Conservation (phyloP, 1,140 invertebrate genomes). For the Dendroctonus ponderosae region DNA sequence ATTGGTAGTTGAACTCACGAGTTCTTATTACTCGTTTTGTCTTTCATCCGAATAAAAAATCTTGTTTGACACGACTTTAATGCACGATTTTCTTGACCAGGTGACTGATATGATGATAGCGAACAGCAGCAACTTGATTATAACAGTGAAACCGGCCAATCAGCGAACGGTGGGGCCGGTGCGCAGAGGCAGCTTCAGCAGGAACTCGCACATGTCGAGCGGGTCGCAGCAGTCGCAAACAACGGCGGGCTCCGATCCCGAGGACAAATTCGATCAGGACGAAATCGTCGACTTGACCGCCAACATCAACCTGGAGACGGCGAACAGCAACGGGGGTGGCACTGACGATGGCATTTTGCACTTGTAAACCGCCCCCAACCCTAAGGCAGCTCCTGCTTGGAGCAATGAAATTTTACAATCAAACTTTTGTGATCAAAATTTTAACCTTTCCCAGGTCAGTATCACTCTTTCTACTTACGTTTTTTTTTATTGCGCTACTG, state of each 20-base stretch:
- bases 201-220: conserved; percentile 75
- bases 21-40: no score
- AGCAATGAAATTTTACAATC: background rate
- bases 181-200: conserved; percentile 71
- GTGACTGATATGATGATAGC: conserved; percentile 99
- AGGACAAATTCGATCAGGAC: conserved; percentile 59
- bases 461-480: background rate
- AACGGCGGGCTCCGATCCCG: conserved; percentile 62
- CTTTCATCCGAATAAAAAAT: no score
- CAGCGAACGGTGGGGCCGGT: conserved; percentile 69
- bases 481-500: background rate
- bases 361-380: conserved; percentile 42
- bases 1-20: no score
- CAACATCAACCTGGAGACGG: conserved; percentile 24
- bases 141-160: conserved; percentile 96
- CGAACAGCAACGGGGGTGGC: conserved; percentile 50
- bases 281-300: conserved; percentile 74
- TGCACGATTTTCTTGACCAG: conserved; percentile 5
- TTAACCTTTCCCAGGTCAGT: no score
- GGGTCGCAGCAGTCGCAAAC: conserved; percentile 68
- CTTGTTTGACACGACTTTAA: no score
- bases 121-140: conserved; percentile 98
- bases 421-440: no score
- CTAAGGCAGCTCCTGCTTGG: background rate
- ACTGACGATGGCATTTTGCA: conserved; percentile 56